Evolutionary conservation across 2,113 vertebrate genomes (phyloP), one percentile per base, ranked within the genome.

Genomic region (Grammomys dolichurus): DNA sequence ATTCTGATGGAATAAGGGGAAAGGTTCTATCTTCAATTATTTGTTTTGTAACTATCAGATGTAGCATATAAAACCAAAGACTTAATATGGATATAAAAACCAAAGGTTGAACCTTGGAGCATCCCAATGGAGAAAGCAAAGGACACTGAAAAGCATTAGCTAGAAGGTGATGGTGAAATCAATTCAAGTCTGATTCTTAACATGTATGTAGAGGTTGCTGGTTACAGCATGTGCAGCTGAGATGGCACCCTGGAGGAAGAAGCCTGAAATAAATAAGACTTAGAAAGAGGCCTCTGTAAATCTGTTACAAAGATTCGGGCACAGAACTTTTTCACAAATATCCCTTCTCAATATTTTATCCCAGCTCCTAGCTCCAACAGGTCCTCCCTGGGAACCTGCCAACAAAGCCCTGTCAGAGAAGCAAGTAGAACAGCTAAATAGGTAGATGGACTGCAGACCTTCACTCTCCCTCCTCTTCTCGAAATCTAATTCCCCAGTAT

Each of bases 131-230:
- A 63, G 9, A 0, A 0, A 28, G 5, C 10, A 89, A 56, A 80
- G 7, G 28, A 91, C 5, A 40, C 33, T 46, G 40, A 67, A 11
- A 89, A 87, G n/a, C 33, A 78, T 6, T 51, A 86, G 26, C 9
- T 26, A 46, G 22, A 1, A 5, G 0, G 3, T 46, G 17, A 46
- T 5, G 0, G 2, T 46, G 17, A 46, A n/a, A 46, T 67, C 3
- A 36, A 70, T 20, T 2, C 76, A 93, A 94, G 51, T 31, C 11
- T 76, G 31, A 31, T n/a, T 65, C 40, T 87, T 58, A 31, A 22
- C 63, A 70, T 2, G 1, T 24, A 58, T 24, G 33, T 43, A 36
- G 87, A 90, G 80, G 72, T 58, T 16, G 33, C 24, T 73, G n/a
- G 28, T 86, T 69, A 88, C 13, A 28, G 46, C 7, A 9, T 40